Percentiles rank a stretch among this genome's conserved stretches.
phyloP scores from a whole-genome alignment of 2,888 invertebrate species.

The Harpagoxenus sublaevis region DNA sequence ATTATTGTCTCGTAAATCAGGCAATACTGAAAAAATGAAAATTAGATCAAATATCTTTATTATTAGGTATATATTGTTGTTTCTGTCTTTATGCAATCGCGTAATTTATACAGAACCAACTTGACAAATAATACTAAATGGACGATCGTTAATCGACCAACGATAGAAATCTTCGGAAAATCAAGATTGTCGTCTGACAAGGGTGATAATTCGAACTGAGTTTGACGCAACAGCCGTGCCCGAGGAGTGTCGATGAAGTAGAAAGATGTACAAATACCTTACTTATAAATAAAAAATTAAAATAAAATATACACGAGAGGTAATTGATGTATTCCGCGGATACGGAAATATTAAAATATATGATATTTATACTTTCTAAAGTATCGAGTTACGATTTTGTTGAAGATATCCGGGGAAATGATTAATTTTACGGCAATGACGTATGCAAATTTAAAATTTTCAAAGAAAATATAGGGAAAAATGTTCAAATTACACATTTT shows the following conservation, averaged over 20 bases:
- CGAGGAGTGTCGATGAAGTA: constrained; percentile 57
- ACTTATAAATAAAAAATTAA: neutral
- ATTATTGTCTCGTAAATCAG: neutral
- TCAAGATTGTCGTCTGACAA: neutral
- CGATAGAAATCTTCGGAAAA: neutral
- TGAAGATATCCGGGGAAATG: neutral
- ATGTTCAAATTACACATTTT: constrained; percentile 18
- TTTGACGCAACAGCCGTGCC: neutral
- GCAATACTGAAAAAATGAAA: neutral
- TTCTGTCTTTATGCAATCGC: neutral
- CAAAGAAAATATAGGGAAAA: no score
- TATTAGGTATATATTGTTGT: neutral
- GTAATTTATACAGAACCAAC: neutral
- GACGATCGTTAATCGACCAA: neutral
- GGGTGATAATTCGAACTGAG: neutral
- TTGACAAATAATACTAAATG: neutral
- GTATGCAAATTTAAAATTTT: no score
- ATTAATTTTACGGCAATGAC: no score
- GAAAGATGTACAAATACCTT: neutral
- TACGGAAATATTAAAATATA: neutral
- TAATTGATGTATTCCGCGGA: neutral
- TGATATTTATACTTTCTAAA: neutral
- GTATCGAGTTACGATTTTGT: neutral
- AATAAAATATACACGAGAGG: neutral
- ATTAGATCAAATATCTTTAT: neutral